A percentile compares a stretch with the other conserved stretches of the same genome.
These are phyloP conservation scores for Eumeta japonica DNA, from an alignment of 1,140 invertebrate species.

Conservation along the genomic window DNA sequence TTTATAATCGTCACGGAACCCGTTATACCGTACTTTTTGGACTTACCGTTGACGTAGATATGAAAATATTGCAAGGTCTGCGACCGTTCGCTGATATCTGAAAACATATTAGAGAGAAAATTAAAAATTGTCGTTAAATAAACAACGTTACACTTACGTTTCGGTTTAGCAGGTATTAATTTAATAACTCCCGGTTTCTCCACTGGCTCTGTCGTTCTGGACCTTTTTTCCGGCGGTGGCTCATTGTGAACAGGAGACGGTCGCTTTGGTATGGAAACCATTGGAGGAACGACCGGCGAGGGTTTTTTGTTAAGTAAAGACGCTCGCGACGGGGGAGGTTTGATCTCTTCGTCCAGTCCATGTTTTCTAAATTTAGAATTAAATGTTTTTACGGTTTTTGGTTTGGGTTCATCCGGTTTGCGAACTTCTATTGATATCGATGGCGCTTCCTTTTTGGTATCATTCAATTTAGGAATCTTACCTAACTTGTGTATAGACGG, in stretches of 20 bases:
- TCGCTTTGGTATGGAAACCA: conserved; percentile 59
- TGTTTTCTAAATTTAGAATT: conserved; percentile 85
- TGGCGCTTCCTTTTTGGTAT: conserved; percentile 66
- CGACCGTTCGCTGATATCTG: background rate
- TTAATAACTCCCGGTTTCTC: conserved; percentile 80
- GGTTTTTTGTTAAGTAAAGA: conserved; percentile 61
- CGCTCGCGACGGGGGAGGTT: conserved; percentile 70
- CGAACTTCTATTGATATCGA: conserved; percentile 78
- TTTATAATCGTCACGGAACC: too few species aligned
- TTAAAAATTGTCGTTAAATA: too few species aligned
- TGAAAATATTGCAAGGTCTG: conserved; percentile 13
- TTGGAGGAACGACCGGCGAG: conserved; percentile 50
- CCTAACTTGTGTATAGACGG: conserved; percentile 69
- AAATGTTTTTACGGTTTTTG: conserved; percentile 86
- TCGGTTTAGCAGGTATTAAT: conserved; percentile 81
- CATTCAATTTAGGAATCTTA: conserved; percentile 73
- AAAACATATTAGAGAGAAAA: conserved; percentile 3
- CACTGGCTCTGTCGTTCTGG: conserved; percentile 60
- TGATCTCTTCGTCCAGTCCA: conserved; percentile 78
- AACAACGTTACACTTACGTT: conserved; percentile 85
- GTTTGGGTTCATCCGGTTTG: conserved; percentile 65
- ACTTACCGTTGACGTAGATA: conserved; percentile 39
- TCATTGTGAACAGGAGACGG: conserved; percentile 62
- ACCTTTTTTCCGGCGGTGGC: conserved; percentile 72
- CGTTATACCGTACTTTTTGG: conserved; percentile 49